Evolutionary conservation across 1,140 invertebrate species (phyloP), one percentile per base, ranked within the genome.

Genomic region (Drosophila nigrodunni): DNA sequence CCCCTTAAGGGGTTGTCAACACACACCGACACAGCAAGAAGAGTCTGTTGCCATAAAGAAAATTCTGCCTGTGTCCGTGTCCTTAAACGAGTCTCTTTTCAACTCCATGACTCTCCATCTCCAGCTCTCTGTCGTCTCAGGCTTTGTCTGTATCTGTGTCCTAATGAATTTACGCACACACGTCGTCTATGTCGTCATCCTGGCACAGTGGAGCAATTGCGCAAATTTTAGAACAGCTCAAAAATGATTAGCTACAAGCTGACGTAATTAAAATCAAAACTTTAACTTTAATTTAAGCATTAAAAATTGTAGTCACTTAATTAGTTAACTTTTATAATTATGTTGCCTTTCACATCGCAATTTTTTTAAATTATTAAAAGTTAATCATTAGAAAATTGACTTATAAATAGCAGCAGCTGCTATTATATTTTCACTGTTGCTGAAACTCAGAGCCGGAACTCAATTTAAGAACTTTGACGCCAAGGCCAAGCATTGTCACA

Each of bases 91-190:
- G 50, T 69, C 66, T 50, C 13, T 43, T 41, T 37, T 43, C 25
- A 7, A 30, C 34, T 41, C 34, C 9, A 18, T 37, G 39, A 44
- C 25, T 65, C 61, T 54, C 9, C 46, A 30, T 41, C 18, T 49
- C 13, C 44, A 9, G 43, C 44, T 5, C 21, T 30, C 25, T 6
- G 6, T 30, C 35, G 15, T 11, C 60, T 43, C 7, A 15, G 41
- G n/a, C 30, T 49, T 3, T 54, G 21, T 58, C 44, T 67, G 25
- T 75, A 49, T 58, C 43, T 44, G 61, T 61, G 68, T 86, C 78
- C 76, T 86, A 86, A 86, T 86, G 82, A 86, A 86, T 86, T 87
- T 87, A 86, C 82, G 79, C 78, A 87, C 78, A 86, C 60, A 74
- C 65, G 49, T 74, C 64, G 64, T 68, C 54, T n/a, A 13, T 59